Evolutionary conservation across 2,888 invertebrate genomes (phyloP), one percentile per base, ranked within the genome.

Genomic region (Trachelus iudaicus): DNA sequence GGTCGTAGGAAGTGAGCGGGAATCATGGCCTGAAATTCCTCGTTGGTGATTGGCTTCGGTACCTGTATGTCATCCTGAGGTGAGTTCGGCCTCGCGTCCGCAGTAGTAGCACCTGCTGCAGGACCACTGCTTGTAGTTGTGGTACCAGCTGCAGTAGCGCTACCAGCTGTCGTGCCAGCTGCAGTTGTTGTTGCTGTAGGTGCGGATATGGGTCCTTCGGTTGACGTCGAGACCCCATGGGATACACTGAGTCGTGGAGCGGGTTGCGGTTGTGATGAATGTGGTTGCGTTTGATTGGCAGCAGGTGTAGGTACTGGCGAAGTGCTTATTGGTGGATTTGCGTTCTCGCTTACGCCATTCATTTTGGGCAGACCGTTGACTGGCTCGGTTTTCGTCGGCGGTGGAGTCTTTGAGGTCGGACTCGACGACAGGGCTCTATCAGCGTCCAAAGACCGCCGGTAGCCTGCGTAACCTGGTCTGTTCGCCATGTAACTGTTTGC

Each of bases 11-110:
- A 97, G 93, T 96, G 97, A 91, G 96, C 95, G 89, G 97, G 97
- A 90, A 97, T 97, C 97, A 97, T 96, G 93, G 97, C 97, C 95
- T 97, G 96, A 94, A 97, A 97, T 93, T 97, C 97, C 94, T 97
- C 97, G 94, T 95, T 97, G 93, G 97, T 97, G 94, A 97, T 95
- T 92, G 97, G 96, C 93, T 96, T 95, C 93, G 96, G 94, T 89
- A 94, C 94, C 94, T 94, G 93, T 87, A 91, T 93, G 81, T 94
- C 92, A 85, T 94, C 93, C 81, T 92, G 92, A 79, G 91, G 90
- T 79, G 93, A 93, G 85, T 93, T 92, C 79, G 92, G 90, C 80
- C 88, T 85, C 81, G 92, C 87, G 75, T 91, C 91, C 79, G 91
- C 91, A 56, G 37, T 34, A 34, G 80, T 83, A 77, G 73, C 84